Evolutionary conservation across 2,113 vertebrate species (phyloP).

Genomic region (Anguilla japonica): DNA sequence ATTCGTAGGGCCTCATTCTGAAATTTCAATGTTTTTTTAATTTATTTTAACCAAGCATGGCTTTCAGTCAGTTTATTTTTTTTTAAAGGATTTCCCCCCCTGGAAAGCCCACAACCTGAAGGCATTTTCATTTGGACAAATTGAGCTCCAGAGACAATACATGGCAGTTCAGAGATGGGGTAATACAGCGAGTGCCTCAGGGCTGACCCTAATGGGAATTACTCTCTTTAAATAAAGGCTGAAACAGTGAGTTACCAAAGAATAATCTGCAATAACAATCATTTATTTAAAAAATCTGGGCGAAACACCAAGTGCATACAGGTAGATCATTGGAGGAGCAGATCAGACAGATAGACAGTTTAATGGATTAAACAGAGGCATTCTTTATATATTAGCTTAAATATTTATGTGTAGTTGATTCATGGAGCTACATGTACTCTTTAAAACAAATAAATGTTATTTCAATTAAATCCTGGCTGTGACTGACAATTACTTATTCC

Average conservation of each 20-base stretch:
- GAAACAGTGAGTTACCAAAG: not conserved
- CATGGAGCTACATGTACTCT: not conserved
- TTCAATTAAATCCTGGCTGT: not conserved
- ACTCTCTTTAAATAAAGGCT: not conserved
- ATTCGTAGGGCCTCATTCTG: not conserved
- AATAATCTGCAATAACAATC: slow-evolving; percentile 3
- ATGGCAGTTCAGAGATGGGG: not conserved
- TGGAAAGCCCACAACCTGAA: not conserved
- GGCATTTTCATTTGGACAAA: not conserved
- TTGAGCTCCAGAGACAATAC: not conserved
- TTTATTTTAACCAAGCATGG: not conserved
- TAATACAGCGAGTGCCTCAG: not conserved
- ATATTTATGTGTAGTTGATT: too few species aligned
- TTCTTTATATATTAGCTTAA: not conserved
- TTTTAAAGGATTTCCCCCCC: not conserved
- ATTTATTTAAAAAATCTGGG: not conserved
- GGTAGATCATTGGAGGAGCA: not conserved
- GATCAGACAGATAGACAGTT: not conserved
- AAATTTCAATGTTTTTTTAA: not conserved
- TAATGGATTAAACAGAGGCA: not conserved
- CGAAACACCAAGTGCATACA: not conserved
- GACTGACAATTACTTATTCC: too few species aligned
- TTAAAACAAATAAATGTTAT: slow-evolving; percentile 1
- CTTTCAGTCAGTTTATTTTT: not conserved
- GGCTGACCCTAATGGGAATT: not conserved